phyloP scores from a whole-genome alignment of 2,888 invertebrate species.

The Silvanus unidentatus region DNA sequence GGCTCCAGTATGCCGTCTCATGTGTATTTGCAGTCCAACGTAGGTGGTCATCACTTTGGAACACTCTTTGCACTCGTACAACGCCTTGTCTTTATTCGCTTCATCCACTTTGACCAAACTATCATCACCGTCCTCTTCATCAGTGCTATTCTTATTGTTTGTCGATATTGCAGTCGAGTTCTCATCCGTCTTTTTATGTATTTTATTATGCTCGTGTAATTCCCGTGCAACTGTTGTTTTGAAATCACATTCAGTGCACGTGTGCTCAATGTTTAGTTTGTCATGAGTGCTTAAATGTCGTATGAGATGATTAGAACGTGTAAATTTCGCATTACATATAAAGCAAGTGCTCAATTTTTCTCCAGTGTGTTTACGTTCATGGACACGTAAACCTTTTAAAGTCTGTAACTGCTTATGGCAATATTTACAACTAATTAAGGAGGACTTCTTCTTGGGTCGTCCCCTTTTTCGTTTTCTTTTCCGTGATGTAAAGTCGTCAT shows the following conservation, averaged over 20 bases:
- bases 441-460: constrained; percentile 21
- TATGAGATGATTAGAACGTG: constrained; percentile 38
- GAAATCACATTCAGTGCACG: constrained; percentile 25
- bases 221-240: constrained; percentile 22
- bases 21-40: constrained; percentile 48
- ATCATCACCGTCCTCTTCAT: constrained; percentile 14
- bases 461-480: constrained; percentile 21
- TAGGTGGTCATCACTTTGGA: constrained; percentile 34
- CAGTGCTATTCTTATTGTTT: constrained; percentile 1
- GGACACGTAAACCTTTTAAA: constrained; percentile 38
- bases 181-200: constrained; percentile 19
- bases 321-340: constrained; percentile 39
- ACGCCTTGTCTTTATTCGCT: constrained; percentile 29
- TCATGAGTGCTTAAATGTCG: constrained; percentile 39
- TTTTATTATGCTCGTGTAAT: constrained; percentile 24
- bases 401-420: constrained; percentile 38
- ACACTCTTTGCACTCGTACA: constrained; percentile 36
- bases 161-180: not conserved
- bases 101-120: constrained; percentile 5
- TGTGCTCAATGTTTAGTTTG: constrained; percentile 23
- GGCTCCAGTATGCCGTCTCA: constrained; percentile 59
- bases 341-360: constrained; percentile 39
- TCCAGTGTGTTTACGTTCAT: constrained; percentile 38
- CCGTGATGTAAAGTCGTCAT: constrained; percentile 22
- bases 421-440: constrained; percentile 33